phyloP scores from a whole-genome alignment of 2,797 vertebrate species.

The Nannoperca australis region DNA sequence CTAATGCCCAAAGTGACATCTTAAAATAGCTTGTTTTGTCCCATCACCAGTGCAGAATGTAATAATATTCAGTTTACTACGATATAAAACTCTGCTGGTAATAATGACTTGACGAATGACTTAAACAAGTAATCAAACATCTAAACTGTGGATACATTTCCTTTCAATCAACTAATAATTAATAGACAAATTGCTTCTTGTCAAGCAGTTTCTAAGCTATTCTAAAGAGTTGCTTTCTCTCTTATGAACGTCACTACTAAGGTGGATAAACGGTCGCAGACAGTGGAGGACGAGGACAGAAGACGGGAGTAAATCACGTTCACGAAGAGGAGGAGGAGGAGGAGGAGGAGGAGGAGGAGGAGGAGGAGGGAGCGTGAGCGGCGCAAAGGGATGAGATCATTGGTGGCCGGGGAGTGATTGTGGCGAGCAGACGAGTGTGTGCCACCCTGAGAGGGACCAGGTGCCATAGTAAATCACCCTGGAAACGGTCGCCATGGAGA shows the following conservation, averaged over 20 bases:
- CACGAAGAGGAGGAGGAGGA: too few relatives aligned
- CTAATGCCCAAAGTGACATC: neutral
- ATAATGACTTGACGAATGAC: neutral
- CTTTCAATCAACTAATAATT: conserved; percentile 14
- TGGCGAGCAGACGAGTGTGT: conserved; percentile 68
- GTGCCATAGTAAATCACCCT: conserved; percentile 82
- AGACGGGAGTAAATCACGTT: conserved; percentile 46
- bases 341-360: too few relatives aligned
- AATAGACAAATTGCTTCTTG: neutral
- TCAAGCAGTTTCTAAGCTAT: neutral
- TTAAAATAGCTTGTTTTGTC: neutral
- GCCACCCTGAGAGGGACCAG: conserved; percentile 83
- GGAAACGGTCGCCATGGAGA: conserved; percentile 82
- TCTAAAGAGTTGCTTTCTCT: conserved; percentile 3
- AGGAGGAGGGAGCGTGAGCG: conserved; percentile 28
- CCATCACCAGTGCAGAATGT: neutral
- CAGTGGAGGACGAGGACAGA: conserved; percentile 40
- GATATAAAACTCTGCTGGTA: neutral
- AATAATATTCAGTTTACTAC: neutral
- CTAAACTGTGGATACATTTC: neutral
- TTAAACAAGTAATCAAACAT: neutral
- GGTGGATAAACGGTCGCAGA: conserved; percentile 40
- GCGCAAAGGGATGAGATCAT: conserved; percentile 77
- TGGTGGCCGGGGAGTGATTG: conserved; percentile 71
- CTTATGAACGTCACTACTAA: neutral